Base-by-base conservation (phyloP, 1,140 invertebrate genomes). In the Danaus melanippus region DNA sequence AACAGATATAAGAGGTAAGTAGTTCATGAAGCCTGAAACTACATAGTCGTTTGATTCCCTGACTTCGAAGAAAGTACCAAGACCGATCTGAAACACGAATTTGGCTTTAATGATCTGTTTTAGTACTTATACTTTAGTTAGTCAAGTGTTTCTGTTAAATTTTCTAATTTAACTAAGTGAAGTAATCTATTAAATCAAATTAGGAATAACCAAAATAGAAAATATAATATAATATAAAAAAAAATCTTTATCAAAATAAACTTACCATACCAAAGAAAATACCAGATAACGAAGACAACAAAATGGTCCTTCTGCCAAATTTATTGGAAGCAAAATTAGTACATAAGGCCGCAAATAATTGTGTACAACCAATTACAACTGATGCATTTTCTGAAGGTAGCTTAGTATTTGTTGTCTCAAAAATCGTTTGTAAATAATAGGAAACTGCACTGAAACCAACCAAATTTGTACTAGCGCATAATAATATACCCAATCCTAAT, bases 371-470 rank as follows among this genome's bases (percentile, higher is more conserved):
- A 44, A 94, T 89, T 12, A 93, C 80, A 9, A 93, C 91, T 4
- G 93, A 90, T 0, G 90, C 88, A 4, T 90, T 42, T 58, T 90
- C 88, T 0, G 91, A 86, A 44, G 89, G 85, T 1, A 93, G 81
- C n/a, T 83, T 88, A 6, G 88, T 90, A 0, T 88, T 80, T 2
- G 89, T 89, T 3, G 86, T 86, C 46, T 88, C 65, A 64, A 94
- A 92, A 53, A 94, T 92, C 1, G 85, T 82, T 21, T 91, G 91
- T 0, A 92, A 90, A 68, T 93, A 93, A 70, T 93, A 93, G 8
- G 92, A 84, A 0, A 93, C 88, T 1, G 91, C 92, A 66, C 93
- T 92, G 51, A 91, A 92, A 0, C 93, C 93, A 39, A 88, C 89
- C 17, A 92, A 70, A 66, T 94, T 92, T 55, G 91, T 89, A 56